phyloP scores from a whole-genome alignment of 2,113 vertebrate genomes.

The Otus sunia region DNA sequence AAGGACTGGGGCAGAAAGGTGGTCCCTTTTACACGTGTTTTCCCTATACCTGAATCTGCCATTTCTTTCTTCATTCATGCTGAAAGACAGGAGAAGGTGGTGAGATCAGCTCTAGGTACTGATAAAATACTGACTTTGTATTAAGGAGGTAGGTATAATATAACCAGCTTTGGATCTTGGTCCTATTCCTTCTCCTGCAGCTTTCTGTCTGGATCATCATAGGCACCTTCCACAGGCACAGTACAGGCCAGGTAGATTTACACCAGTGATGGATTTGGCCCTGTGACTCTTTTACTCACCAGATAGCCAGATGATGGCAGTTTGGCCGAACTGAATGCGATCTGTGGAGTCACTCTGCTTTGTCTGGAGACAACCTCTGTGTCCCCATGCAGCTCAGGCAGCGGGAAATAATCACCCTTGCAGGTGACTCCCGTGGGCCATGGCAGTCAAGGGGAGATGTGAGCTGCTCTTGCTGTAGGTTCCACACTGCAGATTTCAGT shows the following conservation, averaged over 20 bases:
- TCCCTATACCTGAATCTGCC: neutral
- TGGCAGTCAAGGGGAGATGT: neutral
- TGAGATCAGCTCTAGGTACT: accelerated
- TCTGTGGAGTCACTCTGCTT: neutral
- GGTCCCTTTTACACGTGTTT: neutral
- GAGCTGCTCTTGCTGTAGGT: neutral
- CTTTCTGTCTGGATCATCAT: neutral
- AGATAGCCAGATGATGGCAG: neutral
- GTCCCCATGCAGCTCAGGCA: neutral
- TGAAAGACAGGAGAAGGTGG: neutral
- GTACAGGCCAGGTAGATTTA: neutral
- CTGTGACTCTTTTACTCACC: neutral
- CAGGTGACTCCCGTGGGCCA: no score
- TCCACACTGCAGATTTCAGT: no score
- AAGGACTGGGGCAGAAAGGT: neutral
- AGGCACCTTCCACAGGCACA: neutral
- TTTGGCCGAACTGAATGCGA: neutral
- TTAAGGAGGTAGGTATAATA: neutral
- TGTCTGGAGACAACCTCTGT: accelerated
- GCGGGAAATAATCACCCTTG: neutral
- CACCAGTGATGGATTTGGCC: neutral
- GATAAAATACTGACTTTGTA: neutral
- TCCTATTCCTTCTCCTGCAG: neutral
- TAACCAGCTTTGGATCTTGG: neutral
- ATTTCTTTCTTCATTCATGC: neutral